phyloP scores from a whole-genome alignment of 2,113 vertebrate genomes.

The Raja brachyura region DNA sequence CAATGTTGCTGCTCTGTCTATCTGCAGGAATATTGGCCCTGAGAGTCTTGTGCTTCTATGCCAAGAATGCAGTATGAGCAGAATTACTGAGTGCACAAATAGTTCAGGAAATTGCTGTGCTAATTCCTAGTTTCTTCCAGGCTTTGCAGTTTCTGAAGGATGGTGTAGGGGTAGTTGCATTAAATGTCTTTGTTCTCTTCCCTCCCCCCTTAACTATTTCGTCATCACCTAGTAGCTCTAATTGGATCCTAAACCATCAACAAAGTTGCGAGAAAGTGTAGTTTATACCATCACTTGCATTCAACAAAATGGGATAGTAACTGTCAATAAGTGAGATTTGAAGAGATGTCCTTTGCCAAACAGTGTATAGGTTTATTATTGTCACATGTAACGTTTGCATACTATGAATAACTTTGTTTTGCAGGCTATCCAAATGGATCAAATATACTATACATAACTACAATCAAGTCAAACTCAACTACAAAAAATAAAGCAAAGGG shows the following conservation, averaged over 20 bases:
- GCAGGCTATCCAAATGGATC: no score
- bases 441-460: no score
- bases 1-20: slow-evolving; percentile 1
- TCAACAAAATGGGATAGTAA: not conserved
- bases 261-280: no score
- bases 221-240: no score
- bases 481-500: no score
- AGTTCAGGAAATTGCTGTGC: not conserved
- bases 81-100: not conserved
- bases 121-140: not conserved
- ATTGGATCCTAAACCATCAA: not conserved
- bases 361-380: not conserved
- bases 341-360: not conserved
- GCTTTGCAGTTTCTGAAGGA: not conserved
- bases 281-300: not conserved
- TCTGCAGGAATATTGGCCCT: not conserved
- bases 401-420: no score
- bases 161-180: not conserved
- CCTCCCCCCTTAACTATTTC: no score
- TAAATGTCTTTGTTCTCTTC: not conserved
- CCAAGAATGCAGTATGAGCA: slow-evolving; percentile 21
- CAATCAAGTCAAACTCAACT: no score
- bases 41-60: not conserved
- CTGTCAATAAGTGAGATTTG: not conserved
- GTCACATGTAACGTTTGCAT: no score